phyloP scores from a whole-genome alignment of 2,888 invertebrate genomes.

The Hemicrepidius hirtus region DNA sequence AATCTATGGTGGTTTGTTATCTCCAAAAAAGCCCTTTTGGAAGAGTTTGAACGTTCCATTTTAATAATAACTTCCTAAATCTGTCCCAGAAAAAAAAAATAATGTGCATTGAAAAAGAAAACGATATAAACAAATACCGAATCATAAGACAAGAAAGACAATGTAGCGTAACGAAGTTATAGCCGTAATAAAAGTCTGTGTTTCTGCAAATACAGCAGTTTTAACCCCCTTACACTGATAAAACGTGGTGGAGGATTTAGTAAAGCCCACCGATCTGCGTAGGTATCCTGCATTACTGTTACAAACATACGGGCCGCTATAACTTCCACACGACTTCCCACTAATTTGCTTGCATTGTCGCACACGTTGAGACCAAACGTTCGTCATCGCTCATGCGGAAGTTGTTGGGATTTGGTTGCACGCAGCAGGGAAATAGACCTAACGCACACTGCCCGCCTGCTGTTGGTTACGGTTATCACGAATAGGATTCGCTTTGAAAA shows the following conservation, averaged over 20 bases:
- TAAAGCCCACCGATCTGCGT: slow-evolving; percentile 64
- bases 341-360: slow-evolving; percentile 70
- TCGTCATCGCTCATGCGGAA: slow-evolving; percentile 67
- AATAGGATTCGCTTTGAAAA: slow-evolving; percentile 31
- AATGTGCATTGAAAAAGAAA: neutral
- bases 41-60: too few relatives aligned
- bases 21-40: too few relatives aligned
- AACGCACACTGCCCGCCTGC: slow-evolving; percentile 27
- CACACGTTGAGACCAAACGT: slow-evolving; percentile 64
- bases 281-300: slow-evolving; percentile 63
- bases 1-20: too few relatives aligned
- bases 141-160: slow-evolving; percentile 36
- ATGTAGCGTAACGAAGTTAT: slow-evolving; percentile 64
- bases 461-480: slow-evolving; percentile 6
- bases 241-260: slow-evolving; percentile 67
- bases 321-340: slow-evolving; percentile 70
- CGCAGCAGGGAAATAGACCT: slow-evolving; percentile 63
- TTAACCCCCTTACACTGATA: slow-evolving; percentile 69
- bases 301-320: slow-evolving; percentile 64
- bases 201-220: slow-evolving; percentile 70
- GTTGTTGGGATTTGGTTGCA: slow-evolving; percentile 66
- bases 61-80: too few relatives aligned
- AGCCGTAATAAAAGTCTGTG: slow-evolving; percentile 62
- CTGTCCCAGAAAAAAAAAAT: too few relatives aligned
- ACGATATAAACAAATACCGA: slow-evolving; percentile 16